A percentile compares a stretch with the other conserved stretches of the same genome.
phyloP scores from a whole-genome alignment of 1,140 invertebrate genomes.

The Stegodyphus dumicola region DNA sequence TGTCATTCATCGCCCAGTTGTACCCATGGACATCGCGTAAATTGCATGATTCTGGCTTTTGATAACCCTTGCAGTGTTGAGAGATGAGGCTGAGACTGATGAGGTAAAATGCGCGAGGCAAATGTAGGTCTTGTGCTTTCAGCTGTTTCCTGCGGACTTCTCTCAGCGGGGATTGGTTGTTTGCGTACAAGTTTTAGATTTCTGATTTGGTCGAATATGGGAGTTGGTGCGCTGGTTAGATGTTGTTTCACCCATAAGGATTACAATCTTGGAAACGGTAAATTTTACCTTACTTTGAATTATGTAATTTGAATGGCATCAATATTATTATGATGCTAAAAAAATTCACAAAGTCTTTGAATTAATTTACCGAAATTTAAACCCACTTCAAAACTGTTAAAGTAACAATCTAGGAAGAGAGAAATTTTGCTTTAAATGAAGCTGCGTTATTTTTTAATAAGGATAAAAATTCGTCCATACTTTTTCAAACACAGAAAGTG shows the following conservation, averaged over 20 bases:
- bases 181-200: background rate
- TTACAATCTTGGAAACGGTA: conserved; percentile 3
- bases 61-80: conserved; percentile 9
- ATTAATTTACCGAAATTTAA: too few relatives aligned
- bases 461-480: too few relatives aligned
- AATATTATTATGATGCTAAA: too few relatives aligned
- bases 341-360: too few relatives aligned
- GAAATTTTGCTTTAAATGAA: too few relatives aligned
- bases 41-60: background rate
- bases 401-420: too few relatives aligned
- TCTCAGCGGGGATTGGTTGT: background rate
- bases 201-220: background rate
- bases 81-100: conserved; percentile 1
- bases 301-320: too few relatives aligned
- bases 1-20: conserved; percentile 22
- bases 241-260: conserved; percentile 15
- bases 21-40: background rate
- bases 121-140: background rate
- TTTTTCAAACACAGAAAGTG: too few relatives aligned
- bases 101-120: background rate
- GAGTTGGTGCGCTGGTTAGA: background rate
- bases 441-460: too few relatives aligned
- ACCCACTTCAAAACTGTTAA: too few relatives aligned
- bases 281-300: background rate
- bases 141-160: background rate